phyloP scores from a whole-genome alignment of 2,113 vertebrate species.

The Aphyosemion australe region DNA sequence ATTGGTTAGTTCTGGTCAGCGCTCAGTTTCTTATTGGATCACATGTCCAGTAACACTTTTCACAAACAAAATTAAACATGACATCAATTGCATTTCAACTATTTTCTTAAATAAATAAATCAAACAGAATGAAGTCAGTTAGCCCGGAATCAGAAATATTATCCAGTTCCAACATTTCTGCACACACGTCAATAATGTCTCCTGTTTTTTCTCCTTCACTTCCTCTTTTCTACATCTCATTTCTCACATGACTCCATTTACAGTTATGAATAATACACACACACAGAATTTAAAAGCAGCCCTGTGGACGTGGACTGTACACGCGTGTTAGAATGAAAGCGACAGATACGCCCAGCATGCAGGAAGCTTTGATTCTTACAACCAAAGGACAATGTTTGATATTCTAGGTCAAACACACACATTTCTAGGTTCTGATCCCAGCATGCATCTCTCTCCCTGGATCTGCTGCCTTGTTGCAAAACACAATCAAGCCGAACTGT shows the following conservation, averaged over 20 bases:
- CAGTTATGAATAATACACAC: conserved; percentile 66
- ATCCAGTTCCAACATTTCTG: too few relatives aligned
- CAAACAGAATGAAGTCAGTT: too few relatives aligned
- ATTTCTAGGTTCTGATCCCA: conserved; percentile 5
- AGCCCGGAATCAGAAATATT: too few relatives aligned
- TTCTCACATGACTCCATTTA: conserved; percentile 16
- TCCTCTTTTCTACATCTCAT: neutral
- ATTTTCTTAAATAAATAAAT: too few relatives aligned
- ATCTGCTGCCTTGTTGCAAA: conserved; percentile 5
- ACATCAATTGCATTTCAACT: too few relatives aligned
- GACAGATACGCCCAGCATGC: conserved; percentile 15
- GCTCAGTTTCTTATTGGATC: too few relatives aligned
- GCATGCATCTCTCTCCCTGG: neutral
- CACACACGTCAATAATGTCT: too few relatives aligned
- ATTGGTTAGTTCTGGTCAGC: too few relatives aligned
- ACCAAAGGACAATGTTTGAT: neutral
- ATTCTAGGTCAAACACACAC: conserved; percentile 3
- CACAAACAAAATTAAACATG: too few relatives aligned
- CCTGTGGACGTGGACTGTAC: neutral
- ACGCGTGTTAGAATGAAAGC: conserved; percentile 14
- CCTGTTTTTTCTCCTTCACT: neutral
- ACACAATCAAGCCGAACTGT: conserved; percentile 13
- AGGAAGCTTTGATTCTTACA: conserved; percentile 30
- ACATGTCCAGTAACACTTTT: too few relatives aligned
- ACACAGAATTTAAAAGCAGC: conserved; percentile 57